Conservation (phyloP, 37 sponge, comb jelly and placozoan genomes). For the Chondrosia reniformis region DNA sequence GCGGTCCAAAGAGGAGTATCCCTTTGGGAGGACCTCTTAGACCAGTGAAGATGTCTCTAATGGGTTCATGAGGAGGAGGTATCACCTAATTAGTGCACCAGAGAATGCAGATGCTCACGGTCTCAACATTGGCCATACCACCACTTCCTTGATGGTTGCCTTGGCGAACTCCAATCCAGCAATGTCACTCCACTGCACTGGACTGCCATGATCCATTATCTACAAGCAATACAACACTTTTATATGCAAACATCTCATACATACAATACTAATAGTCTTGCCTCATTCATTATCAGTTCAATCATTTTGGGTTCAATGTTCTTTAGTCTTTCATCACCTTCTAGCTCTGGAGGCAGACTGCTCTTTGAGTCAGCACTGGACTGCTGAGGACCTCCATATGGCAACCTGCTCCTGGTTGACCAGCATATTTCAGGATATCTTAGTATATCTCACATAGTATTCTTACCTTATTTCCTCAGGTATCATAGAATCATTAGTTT, state of each 20-base stretch:
- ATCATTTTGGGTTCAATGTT: constrained; percentile 88
- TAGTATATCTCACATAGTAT: neutral
- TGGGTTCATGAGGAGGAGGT: too few species aligned
- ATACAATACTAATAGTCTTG: neutral
- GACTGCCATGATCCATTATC: constrained; percentile 92
- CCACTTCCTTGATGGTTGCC: constrained; percentile 91
- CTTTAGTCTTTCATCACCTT: constrained; percentile 79
- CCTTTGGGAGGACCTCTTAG: constrained; percentile 98
- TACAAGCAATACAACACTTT: constrained; percentile 1
- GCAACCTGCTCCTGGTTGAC: constrained; percentile 5
- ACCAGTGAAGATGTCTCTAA: constrained; percentile 94
- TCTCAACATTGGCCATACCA: constrained; percentile 98
- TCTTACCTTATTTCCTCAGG: constrained; percentile 23
- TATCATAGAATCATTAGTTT: constrained; percentile 29
- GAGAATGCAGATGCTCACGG: constrained; percentile 59
- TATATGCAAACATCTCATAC: neutral
- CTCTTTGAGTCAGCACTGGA: neutral
- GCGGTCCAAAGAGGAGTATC: constrained; percentile 96
- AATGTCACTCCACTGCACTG: constrained; percentile 93
- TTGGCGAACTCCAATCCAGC: constrained; percentile 98
- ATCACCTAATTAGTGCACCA: too few species aligned
- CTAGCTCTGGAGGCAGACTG: constrained; percentile 56
- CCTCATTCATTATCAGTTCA: constrained; percentile 93
- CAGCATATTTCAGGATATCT: neutral
- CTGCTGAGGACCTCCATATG: constrained; percentile 6